Base-by-base conservation (phyloP, 1,140 invertebrate genomes). In the Drosophila suzukii region DNA sequence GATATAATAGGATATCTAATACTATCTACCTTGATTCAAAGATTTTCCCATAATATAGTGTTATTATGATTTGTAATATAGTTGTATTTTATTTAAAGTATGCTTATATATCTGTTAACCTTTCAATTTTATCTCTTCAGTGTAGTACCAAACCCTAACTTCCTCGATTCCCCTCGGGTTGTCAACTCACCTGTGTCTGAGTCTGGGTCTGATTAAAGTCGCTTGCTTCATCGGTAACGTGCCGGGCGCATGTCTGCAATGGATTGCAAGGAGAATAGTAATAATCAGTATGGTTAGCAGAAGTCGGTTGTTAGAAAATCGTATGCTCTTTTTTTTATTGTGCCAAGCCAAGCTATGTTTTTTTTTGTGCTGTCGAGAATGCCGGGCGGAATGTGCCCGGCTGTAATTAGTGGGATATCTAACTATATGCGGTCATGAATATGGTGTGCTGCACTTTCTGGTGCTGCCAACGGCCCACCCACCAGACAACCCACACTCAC, bases 211-310 rank as follows among this genome's bases (percentile, higher is more conserved):
- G 83, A 83, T 83, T 80, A 88, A 88, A 89, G 83, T 88, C 61
- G 75, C 63, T 77, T 83, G 83, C 84, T 83, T 88, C 83, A 88
- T 88, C 80, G 84, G 84, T 80, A 84, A 89, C 80, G 83, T 88
- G 84, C 84, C 84, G 60, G 71, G 79, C 83, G 79, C 83, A 86
- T 86, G 84, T 86, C 83, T 86, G 68, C 41, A 77, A 68, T 67
- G 62, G 73, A 76, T 76, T 66, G 67, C 67, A 60, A 34, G 65
- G 66, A 56, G 68, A 76, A 76, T 76, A 47, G 58, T 76, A 76
- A 76, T 76, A 76, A 76, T 76, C 62, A 74, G 73, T 68, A 72
- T 46, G 60, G 68, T 32, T 49, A 59, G 51, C 46, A 63, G 43
- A 68, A 68, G 61, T 57, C 50, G 58, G 79, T 75, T 86, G 60